Evolutionary conservation across 2,888 invertebrate species (phyloP), one percentile per base, ranked within the genome.

Genomic region (Anarsia innoxiella): DNA sequence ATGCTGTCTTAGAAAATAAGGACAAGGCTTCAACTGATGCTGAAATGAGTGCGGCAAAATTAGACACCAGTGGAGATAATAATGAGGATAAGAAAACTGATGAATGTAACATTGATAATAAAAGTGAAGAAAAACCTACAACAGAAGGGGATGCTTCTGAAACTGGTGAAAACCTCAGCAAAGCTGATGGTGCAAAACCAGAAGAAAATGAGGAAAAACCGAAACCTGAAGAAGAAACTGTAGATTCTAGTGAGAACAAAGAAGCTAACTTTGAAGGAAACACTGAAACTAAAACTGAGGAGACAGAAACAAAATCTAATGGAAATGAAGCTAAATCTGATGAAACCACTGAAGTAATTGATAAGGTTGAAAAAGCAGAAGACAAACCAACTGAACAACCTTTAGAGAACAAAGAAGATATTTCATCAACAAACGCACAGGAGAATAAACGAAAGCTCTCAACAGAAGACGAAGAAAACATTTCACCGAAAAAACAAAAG

Each of bases 381-480:
- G n/a, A 4, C 6, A 6, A 19, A 19, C 19, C 19, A 19, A 6
- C 3, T 5, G 25, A 25, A 25, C 8, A 25, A 25, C 5, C 25
- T 25, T n/a, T n/a, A n/a, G 25, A 25, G n/a, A 25, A 25, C 2
- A 25, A 25, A 25, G 25, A 25, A 25, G n/a, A 25, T 3, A 25
- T 2, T 25, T 5, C 4, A 9, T 25, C 25, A 9, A 9, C 25
- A 9, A n/a, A 25, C n/a, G n/a, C n/a, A n/a, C n/a, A 25, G n/a
- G n/a, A 25, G 25, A 25, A 25, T 30, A 83, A 84, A 57, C 62
- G 83, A 35, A 83, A 82, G 53, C 49, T 68, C 1, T 58, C 62
- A 16, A 46, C 44, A 12, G 66, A 66, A 39, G 62, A 61, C 34
- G 36, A 46, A n/a, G 57, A 62, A 19, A 57, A 61, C 34, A 33